These are phyloP conservation scores for Papilio helenus DNA, from an alignment of 1,140 invertebrate species.

Conservation along the genomic window DNA sequence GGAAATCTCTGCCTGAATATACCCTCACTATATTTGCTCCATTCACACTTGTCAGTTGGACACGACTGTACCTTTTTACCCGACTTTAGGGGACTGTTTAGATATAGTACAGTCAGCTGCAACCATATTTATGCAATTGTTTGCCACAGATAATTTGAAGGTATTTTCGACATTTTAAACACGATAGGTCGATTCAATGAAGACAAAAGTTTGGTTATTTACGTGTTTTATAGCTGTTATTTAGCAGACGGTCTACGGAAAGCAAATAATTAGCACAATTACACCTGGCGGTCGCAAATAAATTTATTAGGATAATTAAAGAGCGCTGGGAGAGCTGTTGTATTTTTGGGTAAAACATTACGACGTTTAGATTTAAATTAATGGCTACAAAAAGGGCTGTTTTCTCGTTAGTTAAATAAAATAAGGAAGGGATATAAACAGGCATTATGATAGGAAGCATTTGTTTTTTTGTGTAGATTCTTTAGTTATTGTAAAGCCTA, in stretches of 20 bases:
- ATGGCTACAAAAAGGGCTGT: neutral
- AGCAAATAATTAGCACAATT: constrained; percentile 8
- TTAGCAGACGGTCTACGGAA: neutral
- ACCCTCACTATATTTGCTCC: neutral
- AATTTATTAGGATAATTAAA: constrained; percentile 9
- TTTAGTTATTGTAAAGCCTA: too few species aligned
- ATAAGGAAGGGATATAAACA: neutral
- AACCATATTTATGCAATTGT: too few species aligned
- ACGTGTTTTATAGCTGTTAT: neutral
- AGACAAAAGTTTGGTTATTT: neutral
- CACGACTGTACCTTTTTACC: neutral
- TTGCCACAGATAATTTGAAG: neutral
- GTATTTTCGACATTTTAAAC: neutral
- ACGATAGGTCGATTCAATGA: neutral
- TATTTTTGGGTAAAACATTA: neutral
- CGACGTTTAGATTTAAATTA: neutral
- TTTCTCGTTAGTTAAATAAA: neutral
- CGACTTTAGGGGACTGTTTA: neutral
- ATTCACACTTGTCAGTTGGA: neutral
- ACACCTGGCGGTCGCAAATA: constrained; percentile 3
- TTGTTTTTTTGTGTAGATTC: too few species aligned
- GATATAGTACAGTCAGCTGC: too few species aligned
- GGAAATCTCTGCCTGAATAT: neutral
- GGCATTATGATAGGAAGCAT: neutral
- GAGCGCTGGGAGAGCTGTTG: constrained; percentile 1